These are phyloP conservation scores for Nasua narica DNA, from an alignment of 2,797 vertebrate species.

Conservation along the genomic window DNA sequence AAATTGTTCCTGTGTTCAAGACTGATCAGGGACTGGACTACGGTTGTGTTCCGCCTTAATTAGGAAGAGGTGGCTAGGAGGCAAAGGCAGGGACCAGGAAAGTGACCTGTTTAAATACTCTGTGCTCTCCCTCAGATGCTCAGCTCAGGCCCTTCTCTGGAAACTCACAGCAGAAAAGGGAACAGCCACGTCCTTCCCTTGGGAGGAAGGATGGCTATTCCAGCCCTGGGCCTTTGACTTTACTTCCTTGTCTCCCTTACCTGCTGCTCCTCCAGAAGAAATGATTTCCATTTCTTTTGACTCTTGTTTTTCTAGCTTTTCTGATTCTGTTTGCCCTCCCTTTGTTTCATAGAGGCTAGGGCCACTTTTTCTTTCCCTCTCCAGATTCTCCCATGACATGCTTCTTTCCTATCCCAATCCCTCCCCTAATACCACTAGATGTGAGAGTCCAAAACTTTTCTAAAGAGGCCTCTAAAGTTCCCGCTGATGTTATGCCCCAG, in stretches of 20 bases:
- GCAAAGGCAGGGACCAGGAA: not conserved
- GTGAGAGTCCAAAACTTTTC: not conserved
- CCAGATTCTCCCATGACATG: not conserved
- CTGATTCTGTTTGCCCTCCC: not conserved
- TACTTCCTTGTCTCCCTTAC: not conserved
- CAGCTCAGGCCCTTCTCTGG: not conserved
- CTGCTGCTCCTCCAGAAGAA: not conserved
- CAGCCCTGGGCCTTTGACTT: not conserved
- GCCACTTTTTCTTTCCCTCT: not conserved
- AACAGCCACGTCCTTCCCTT: not conserved
- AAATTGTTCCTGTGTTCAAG: not conserved
- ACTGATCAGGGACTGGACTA: not conserved
- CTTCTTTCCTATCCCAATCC: not conserved
- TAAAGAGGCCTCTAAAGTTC: conserved; percentile 46
- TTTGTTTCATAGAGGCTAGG: not conserved
- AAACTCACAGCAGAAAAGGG: not conserved
- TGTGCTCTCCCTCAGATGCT: not conserved
- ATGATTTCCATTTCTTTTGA: not conserved
- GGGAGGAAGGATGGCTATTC: not conserved
- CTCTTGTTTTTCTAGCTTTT: conserved; percentile 20
- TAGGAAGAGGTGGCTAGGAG: not conserved
- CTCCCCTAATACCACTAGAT: not conserved
- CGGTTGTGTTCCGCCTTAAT: not conserved
- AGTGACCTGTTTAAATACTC: not conserved
- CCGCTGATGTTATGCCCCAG: conserved; percentile 40